These are phyloP conservation scores for Desmodus rotundus DNA, from an alignment of 2,113 vertebrate species.

Conservation along the genomic window DNA sequence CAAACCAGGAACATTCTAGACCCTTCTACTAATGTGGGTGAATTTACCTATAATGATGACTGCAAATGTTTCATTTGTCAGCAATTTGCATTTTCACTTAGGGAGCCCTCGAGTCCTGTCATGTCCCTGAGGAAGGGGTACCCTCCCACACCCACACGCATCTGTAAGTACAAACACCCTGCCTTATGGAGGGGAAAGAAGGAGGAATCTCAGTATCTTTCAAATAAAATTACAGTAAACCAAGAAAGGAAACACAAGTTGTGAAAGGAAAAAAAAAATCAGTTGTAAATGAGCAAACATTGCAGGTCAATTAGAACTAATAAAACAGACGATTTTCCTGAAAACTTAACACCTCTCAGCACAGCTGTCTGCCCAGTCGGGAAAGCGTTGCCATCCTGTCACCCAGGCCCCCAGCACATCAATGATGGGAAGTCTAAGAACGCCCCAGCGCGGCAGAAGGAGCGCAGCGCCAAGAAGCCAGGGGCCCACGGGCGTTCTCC, in stretches of 20 bases:
- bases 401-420: constrained; percentile 55
- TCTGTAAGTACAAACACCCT: neutral
- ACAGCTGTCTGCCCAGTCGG: constrained; percentile 71
- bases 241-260: neutral
- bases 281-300: constrained; percentile 46
- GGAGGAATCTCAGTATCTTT: neutral
- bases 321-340: constrained; percentile 66
- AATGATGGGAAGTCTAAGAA: constrained; percentile 66
- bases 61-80: neutral
- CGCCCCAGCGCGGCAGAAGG: constrained; percentile 55
- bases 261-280: neutral
- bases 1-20: neutral
- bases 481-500: neutral
- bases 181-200: rapidly evolving
- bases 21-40: neutral
- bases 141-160: neutral
- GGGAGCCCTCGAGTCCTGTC: rapidly evolving
- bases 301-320: constrained; percentile 52
- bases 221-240: neutral
- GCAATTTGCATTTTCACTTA: neutral
- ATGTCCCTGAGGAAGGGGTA: neutral
- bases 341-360: constrained; percentile 74
- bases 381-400: constrained; percentile 77
- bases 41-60: neutral
- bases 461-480: constrained; percentile 47